Evolutionary conservation across 2,797 vertebrate genomes (phyloP), one percentile per base, ranked within the genome.

Genomic region (Gastrophryne carolinensis): DNA sequence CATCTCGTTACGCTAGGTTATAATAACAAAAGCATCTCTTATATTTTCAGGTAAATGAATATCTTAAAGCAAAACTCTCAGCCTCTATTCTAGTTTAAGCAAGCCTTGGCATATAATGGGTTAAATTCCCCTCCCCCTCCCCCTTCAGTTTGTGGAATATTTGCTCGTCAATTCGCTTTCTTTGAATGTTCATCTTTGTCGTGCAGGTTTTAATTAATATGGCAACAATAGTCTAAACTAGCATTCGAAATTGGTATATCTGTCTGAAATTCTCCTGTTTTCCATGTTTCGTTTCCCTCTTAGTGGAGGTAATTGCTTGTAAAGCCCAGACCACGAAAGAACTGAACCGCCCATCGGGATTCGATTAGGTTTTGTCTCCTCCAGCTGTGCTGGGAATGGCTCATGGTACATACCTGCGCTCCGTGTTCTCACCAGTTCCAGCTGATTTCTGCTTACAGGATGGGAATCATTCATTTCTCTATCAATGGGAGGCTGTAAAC

Each of bases 341-440:
- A 11, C 12, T 29, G 19, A 8, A 35, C 24, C 63, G 60, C 44
- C 49, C 32, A 19, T 60, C 11, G 21, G 52, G 47, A 64, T 53
- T 63, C 30, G 32, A 73, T 73, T 63, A 54, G 71, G 30, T 15
- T 47, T 56, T 44, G 60, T 15, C 54, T n/a, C 39, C 10, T 64
- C 47, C 26, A 17, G 32, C 44, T 50, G 69, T 27, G 57, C 5
- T 23, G 47, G 0, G 29, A 53, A 17, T 26, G 23, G 34, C 32
- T 32, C 8, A 3, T 6, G 71, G 23, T 12, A 27, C 49, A 1
- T 3, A 17, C 32, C 34, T 21, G 24, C 8, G 5, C 27, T 12
- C 13, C 11, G 27, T 50, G 34, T 64, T 64, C 27, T 73, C 23
- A 53, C 44, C 57, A 62, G 35, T 21, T 35, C 30, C 26, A 34